Conservation (phyloP, 2,113 vertebrate genomes). For the Actenoides lindsayi region DNA sequence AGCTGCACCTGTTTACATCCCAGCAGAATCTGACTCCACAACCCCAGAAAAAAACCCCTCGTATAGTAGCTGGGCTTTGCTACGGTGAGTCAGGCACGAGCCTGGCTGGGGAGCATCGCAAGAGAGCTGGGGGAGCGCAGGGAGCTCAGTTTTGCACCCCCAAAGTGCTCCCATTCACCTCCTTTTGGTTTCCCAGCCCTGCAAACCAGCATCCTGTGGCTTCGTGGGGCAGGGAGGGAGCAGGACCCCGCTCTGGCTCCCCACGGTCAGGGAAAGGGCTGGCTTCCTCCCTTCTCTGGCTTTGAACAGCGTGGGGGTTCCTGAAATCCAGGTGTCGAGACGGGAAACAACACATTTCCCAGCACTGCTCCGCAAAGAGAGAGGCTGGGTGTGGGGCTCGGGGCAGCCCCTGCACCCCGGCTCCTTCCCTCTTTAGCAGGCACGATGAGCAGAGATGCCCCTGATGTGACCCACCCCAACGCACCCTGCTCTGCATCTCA, state of each 20-base stretch:
- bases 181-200: background rate
- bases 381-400: background rate
- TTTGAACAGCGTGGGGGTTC: slow-evolving; percentile 42
- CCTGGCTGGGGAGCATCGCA: background rate
- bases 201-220: rapidly evolving
- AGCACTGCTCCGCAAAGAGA: background rate
- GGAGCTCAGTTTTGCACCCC: background rate
- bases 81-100: background rate
- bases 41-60: background rate
- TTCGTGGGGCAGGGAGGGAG: background rate
- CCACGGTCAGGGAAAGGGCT: background rate
- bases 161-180: background rate
- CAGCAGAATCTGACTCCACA: background rate
- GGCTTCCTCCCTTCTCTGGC: background rate
- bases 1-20: slow-evolving; percentile 30
- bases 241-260: background rate
- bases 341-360: background rate
- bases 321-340: background rate
- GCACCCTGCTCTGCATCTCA: background rate
- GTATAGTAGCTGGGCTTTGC: background rate
- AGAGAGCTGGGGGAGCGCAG: background rate
- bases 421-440: background rate
- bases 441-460: rapidly evolving
- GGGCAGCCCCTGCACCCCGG: background rate
- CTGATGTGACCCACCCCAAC: rapidly evolving